These are phyloP conservation scores for Pipistrellus pygmaeus DNA, from an alignment of 2,797 vertebrate species.

Conservation along the genomic window DNA sequence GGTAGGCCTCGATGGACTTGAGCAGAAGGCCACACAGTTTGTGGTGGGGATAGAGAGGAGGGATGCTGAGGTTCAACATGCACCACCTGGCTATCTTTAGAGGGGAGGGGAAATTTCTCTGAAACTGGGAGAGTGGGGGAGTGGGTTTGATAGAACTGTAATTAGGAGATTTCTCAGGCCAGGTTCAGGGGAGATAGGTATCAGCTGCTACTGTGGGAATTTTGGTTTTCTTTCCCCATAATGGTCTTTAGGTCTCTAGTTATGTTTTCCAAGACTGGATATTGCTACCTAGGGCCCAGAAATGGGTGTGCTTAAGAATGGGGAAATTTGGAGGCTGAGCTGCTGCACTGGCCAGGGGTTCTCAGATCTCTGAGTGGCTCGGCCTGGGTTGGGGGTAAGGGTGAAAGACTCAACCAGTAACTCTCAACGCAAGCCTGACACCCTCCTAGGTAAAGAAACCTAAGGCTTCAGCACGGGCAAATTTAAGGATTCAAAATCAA, in stretches of 20 bases:
- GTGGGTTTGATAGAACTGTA: too few relatives aligned
- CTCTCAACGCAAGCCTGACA: accelerated
- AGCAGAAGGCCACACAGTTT: accelerated
- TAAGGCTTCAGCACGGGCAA: background rate
- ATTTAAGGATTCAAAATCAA: background rate
- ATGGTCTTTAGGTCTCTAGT: background rate
- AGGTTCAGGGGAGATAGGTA: background rate
- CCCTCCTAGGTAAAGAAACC: background rate
- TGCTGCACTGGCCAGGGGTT: accelerated
- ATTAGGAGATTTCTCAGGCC: background rate
- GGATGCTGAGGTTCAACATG: accelerated
- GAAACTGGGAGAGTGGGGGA: background rate
- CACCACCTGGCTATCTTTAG: too few relatives aligned
- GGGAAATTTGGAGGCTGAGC: background rate
- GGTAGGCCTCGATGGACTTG: background rate
- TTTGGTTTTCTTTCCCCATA: background rate
- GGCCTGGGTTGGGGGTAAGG: too few relatives aligned
- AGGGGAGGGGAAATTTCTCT: background rate
- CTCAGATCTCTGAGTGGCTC: background rate
- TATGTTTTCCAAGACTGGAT: too few relatives aligned
- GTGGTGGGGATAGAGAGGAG: background rate
- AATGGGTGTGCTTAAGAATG: accelerated
- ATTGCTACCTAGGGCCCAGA: background rate
- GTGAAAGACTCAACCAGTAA: accelerated
- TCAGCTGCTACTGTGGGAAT: accelerated